phyloP scores from a whole-genome alignment of 2,888 invertebrate species.

The Glyphotaelius pellucidus region DNA sequence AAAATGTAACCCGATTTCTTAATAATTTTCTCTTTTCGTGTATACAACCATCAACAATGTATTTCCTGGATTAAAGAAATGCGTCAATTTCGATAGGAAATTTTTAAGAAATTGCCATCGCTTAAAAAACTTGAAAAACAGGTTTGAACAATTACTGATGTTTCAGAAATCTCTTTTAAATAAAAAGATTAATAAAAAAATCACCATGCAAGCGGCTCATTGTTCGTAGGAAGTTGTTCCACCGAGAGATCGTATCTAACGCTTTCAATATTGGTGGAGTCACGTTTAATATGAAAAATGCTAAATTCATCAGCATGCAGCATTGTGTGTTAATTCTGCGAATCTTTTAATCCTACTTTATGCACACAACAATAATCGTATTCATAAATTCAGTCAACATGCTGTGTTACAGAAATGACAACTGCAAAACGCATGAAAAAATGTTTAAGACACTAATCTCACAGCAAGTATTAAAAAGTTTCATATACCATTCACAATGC shows the following conservation, averaged over 20 bases:
- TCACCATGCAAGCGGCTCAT: neutral
- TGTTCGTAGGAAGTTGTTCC: neutral
- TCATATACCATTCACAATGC: too few species aligned
- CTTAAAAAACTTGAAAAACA: too few species aligned
- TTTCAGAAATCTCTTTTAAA: too few species aligned
- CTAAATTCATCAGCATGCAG: neutral
- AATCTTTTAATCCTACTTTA: neutral
- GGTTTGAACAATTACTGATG: too few species aligned
- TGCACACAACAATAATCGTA: neutral
- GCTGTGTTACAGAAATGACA: neutral
- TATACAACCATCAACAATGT: too few species aligned
- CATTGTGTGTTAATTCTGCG: neutral
- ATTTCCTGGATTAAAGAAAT: too few species aligned
- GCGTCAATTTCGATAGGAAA: too few species aligned
- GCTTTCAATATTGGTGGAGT: neutral
- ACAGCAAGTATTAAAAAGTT: too few species aligned
- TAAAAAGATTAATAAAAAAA: too few species aligned
- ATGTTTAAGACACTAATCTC: neutral
- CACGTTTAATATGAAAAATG: conserved; percentile 24
- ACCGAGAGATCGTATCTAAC: neutral
- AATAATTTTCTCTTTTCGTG: too few species aligned
- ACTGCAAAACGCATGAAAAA: neutral
- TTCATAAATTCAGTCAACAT: neutral
- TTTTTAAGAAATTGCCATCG: too few species aligned
- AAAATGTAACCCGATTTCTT: too few species aligned